These are phyloP conservation scores for Conger conger DNA, from an alignment of 2,113 vertebrate species.

Conservation along the genomic window DNA sequence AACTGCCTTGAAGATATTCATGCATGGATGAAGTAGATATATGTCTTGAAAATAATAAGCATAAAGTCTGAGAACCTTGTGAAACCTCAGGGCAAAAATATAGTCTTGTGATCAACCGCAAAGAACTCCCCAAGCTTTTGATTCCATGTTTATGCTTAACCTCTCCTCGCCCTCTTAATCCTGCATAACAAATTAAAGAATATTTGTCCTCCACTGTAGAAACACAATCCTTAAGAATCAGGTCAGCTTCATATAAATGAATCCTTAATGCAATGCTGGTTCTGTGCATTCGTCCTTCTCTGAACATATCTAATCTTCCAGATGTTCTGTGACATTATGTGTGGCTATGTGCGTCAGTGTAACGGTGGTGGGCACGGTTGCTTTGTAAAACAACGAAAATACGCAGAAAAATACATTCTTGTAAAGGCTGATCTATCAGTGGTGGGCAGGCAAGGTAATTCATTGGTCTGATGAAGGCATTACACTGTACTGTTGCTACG, in stretches of 20 bases:
- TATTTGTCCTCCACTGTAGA: neutral
- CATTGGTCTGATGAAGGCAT: no score
- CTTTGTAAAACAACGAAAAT: no score
- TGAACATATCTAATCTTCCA: neutral
- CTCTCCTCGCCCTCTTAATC: neutral
- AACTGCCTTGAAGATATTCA: neutral
- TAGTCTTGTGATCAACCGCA: neutral
- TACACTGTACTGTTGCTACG: neutral
- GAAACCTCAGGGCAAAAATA: neutral
- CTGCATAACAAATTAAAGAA: neutral
- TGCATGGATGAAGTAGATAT: neutral
- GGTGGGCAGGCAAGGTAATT: no score
- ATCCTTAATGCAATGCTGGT: neutral
- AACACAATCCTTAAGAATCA: neutral
- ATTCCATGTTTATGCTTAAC: neutral
- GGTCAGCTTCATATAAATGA: neutral
- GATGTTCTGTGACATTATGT: no score
- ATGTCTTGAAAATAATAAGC: neutral
- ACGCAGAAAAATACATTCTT: no score
- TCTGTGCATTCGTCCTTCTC: neutral
- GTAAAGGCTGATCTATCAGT: no score
- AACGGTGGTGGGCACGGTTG: no score
- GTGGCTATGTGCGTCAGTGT: no score
- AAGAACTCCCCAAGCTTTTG: neutral
- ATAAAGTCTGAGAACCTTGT: neutral